Conservation (phyloP, 1,140 invertebrate genomes). For the Monomorium pharaonis region DNA sequence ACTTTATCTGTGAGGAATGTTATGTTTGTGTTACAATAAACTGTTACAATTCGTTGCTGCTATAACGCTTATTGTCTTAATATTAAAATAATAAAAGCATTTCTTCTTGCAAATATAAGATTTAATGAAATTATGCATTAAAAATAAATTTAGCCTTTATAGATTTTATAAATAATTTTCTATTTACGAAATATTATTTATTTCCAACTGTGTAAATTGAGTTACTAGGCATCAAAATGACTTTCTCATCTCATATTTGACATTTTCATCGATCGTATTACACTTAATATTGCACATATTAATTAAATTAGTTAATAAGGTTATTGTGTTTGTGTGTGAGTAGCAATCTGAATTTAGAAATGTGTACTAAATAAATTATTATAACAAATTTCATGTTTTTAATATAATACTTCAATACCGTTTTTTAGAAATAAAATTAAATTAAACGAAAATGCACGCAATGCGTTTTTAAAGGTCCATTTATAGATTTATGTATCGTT, state of each 20-base stretch:
- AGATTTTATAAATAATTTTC: background rate
- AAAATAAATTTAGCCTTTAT: background rate
- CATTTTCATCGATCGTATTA: too few species aligned
- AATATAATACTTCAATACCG: background rate
- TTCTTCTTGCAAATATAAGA: background rate
- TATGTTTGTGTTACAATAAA: constrained; percentile 3
- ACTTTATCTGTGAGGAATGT: background rate
- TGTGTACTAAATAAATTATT: background rate
- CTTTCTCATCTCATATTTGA: too few species aligned
- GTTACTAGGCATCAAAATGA: too few species aligned
- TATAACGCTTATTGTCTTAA: background rate
- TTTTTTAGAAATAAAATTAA: background rate
- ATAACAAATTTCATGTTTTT: background rate
- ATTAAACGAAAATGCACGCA: background rate
- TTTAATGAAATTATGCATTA: background rate
- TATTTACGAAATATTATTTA: background rate
- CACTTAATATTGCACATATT: too few species aligned
- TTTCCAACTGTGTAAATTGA: background rate
- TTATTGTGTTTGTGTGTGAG: background rate
- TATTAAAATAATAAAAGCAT: background rate
- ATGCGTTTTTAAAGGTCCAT: background rate
- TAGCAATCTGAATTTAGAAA: background rate
- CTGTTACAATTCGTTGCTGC: background rate
- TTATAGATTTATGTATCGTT: background rate
- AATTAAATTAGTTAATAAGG: background rate